A percentile compares a stretch with the other conserved stretches of the same genome.
Evolutionary conservation across 1,140 invertebrate genomes (phyloP).

Genomic region (Chironomus tepperi): DNA sequence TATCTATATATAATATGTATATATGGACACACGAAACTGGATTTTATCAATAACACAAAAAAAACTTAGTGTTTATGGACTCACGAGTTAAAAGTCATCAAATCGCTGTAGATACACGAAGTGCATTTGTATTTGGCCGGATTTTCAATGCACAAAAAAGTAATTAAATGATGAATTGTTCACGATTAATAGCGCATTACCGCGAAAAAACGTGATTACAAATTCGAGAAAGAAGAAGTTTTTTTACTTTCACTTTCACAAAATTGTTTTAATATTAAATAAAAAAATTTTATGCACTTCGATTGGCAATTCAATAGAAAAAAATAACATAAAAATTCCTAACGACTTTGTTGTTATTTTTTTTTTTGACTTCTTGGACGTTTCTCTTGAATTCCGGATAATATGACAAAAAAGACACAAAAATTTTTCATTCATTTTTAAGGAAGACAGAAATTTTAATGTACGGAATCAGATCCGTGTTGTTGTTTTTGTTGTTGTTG

Average conservation of each 20-base stretch:
- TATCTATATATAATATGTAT: background rate
- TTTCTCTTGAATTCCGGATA: background rate
- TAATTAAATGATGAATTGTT: background rate
- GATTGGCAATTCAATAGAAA: background rate
- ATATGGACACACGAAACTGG: background rate
- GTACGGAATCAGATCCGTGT: too few relatives aligned
- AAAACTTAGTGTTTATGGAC: background rate
- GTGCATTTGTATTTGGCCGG: background rate
- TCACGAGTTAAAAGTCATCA: background rate
- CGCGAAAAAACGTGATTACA: background rate
- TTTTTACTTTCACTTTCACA: background rate
- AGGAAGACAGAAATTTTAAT: too few relatives aligned
- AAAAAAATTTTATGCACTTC: background rate
- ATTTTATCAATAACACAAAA: background rate
- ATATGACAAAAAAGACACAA: background rate
- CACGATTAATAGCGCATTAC: background rate
- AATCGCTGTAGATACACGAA: background rate
- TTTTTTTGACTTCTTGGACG: background rate
- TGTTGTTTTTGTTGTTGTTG: too few relatives aligned
- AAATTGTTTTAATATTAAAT: background rate
- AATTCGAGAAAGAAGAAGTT: background rate
- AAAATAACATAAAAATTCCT: background rate
- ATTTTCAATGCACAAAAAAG: background rate
- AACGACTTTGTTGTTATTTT: too few relatives aligned
- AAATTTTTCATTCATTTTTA: too few relatives aligned